Evolutionary conservation across 2,113 vertebrate genomes (phyloP).

Genomic region (Stigmatopora nigra): DNA sequence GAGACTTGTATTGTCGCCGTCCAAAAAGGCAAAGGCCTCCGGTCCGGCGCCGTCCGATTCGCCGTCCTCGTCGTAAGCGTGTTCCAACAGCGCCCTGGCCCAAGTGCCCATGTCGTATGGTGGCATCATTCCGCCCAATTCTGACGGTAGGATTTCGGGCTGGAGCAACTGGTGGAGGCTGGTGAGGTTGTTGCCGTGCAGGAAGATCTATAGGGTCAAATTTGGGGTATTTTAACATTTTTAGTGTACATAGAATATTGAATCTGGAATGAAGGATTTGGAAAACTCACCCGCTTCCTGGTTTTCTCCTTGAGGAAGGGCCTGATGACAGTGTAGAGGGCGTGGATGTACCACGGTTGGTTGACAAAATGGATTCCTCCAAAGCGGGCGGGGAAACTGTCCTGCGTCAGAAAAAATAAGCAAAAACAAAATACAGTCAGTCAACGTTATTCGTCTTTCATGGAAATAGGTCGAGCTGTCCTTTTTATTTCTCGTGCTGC

Average conservation of each 20-base stretch:
- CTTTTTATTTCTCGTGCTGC: background rate
- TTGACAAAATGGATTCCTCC: constrained; percentile 99
- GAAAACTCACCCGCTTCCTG: constrained; percentile 82
- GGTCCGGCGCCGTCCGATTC: background rate
- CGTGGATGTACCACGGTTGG: constrained; percentile 98
- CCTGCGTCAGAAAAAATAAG: constrained; percentile 63
- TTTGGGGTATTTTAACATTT: background rate
- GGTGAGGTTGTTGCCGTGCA: constrained; percentile 97
- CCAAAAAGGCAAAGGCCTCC: constrained; percentile 25
- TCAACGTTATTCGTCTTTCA: background rate
- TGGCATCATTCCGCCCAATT: constrained; percentile 95
- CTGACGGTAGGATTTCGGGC: constrained; percentile 94
- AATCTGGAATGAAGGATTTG: too few species aligned
- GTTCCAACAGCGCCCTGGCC: constrained; percentile 96
- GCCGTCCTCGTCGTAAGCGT: constrained; percentile 91
- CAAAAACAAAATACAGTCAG: constrained; percentile 25
- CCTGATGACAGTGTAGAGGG: constrained; percentile 93
- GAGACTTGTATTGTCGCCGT: constrained; percentile 81
- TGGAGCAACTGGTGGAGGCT: constrained; percentile 95
- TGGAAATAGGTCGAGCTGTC: background rate
- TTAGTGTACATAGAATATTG: too few species aligned
- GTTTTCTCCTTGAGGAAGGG: constrained; percentile 99
- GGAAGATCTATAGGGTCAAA: constrained; percentile 79
- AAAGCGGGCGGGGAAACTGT: constrained; percentile 95
- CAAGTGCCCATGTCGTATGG: constrained; percentile 98